Base-by-base conservation (phyloP, 2,797 vertebrate genomes). In the Ctenosaura bakeri region DNA sequence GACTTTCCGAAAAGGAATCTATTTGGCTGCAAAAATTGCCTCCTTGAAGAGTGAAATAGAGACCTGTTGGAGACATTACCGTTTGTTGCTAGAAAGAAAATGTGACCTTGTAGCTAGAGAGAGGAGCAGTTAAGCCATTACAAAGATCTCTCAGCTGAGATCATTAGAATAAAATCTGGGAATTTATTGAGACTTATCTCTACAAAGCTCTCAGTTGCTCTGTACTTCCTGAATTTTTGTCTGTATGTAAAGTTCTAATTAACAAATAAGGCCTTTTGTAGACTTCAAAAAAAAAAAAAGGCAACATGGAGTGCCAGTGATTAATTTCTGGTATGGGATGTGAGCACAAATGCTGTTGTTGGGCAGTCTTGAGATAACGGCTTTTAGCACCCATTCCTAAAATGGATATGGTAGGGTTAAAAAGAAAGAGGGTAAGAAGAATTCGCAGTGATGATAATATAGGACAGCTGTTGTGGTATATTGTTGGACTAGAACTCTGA, bases 1-100 rank as follows among this genome's bases (percentile, higher is more conserved):
- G 69, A 96, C 92, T 85, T 97, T 97, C 94, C n/a, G 9, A 66
- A 93, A 96, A 81, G 96, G 94, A 66, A 93, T 97, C 54, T 86
- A 89, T n/a, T 56, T 97, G 80, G 94, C 96, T 20, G 96, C 92
- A 54, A 96, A 97, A 76, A 94, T 96, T 35, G 95, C 96, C 80
- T 95, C 73, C 14, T 94, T 97, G 24, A 95, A 96, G 94, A 95
- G 88, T 64, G 91, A 93, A 20, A 90, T 97, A 9, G 46, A 64
- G 56, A 85, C 88, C 56, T 81, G 90, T 22, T 92, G 4, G 78
- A 90, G 20, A 62, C 93, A 88, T 77, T 92, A 96, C 59, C 91
- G 4, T 71, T 76, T 7, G 0, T 92, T 97, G 38, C 84, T 92
- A 32, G 90, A 80, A 52, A 73, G 93, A 81, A 96, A 95, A 86